Evolutionary conservation across 2,888 invertebrate species (phyloP).

Genomic region (Erebia ligea): DNA sequence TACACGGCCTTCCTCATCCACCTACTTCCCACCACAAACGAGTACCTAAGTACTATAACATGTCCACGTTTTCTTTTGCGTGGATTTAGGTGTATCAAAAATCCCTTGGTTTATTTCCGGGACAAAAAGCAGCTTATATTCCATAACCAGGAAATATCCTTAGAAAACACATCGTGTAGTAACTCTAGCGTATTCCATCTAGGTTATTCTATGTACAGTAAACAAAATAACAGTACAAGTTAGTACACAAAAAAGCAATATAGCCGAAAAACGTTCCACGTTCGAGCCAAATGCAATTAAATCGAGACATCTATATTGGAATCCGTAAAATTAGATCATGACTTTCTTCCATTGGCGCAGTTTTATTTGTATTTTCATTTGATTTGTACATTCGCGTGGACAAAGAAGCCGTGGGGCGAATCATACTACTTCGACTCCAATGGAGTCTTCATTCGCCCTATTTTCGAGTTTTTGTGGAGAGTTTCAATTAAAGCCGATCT

Average conservation of each 20-base stretch:
- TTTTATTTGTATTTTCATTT: constrained; percentile 60
- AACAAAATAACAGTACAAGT: constrained; percentile 17
- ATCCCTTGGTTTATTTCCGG: too few relatives aligned
- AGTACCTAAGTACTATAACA: too few relatives aligned
- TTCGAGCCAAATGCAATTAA: constrained; percentile 41
- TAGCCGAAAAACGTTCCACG: constrained; percentile 33
- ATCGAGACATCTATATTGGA: constrained; percentile 57
- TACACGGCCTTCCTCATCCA: too few relatives aligned
- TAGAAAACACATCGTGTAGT: neutral
- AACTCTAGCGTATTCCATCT: neutral
- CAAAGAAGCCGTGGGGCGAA: constrained; percentile 59
- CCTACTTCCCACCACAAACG: too few relatives aligned
- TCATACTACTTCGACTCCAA: constrained; percentile 54
- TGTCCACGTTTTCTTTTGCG: too few relatives aligned
- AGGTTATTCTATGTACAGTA: neutral
- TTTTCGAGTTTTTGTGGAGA: constrained; percentile 56
- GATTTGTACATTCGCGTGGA: constrained; percentile 50
- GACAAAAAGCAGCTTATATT: too few relatives aligned
- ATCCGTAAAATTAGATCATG: constrained; percentile 63
- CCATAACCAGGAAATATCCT: too few relatives aligned
- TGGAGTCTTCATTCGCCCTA: constrained; percentile 57
- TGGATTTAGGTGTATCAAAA: too few relatives aligned
- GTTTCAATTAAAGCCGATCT: constrained; percentile 68
- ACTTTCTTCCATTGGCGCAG: constrained; percentile 47
- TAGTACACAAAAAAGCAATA: constrained; percentile 34